Percentiles rank a stretch among this genome's conserved stretches.
Conservation (phyloP, 2,888 invertebrate genomes). For the Andrena fulva region DNA sequence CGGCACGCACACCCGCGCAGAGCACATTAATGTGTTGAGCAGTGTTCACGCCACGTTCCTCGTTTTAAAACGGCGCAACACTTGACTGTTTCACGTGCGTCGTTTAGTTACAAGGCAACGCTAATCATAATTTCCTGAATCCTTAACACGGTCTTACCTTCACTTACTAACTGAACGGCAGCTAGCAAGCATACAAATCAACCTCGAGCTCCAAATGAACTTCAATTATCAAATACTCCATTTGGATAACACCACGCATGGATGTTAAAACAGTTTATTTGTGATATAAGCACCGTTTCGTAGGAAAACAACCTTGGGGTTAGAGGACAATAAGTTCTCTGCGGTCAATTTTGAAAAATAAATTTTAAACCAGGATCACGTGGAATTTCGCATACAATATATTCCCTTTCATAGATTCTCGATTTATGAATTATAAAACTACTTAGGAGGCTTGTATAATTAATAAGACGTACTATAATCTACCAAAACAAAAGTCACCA, state of each 20-base stretch:
- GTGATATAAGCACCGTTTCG: too few species aligned
- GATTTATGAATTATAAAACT: too few species aligned
- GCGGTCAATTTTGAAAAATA: too few species aligned
- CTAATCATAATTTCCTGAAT: conserved; percentile 49
- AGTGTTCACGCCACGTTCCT: conserved; percentile 16
- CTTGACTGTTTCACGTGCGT: conserved; percentile 7
- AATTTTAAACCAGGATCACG: too few species aligned
- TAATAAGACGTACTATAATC: too few species aligned
- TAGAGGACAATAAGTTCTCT: too few species aligned
- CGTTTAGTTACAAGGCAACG: conserved; percentile 8
- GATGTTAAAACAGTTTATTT: neutral
- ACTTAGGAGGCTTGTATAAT: too few species aligned
- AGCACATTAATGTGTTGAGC: conserved; percentile 33
- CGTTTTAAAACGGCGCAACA: conserved; percentile 28
- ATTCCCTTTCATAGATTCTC: too few species aligned
- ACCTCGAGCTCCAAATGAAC: neutral
- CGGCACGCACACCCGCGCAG: conserved; percentile 3
- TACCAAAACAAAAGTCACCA: too few species aligned
- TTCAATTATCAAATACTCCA: neutral
- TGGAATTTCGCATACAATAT: too few species aligned
- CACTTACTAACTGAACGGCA: conserved; percentile 29
- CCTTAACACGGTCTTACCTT: conserved; percentile 9
- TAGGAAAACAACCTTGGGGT: too few species aligned
- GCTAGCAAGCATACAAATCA: conserved; percentile 2
- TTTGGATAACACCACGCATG: too few species aligned